A percentile compares a stretch with the other conserved stretches of the same genome.
These are phyloP conservation scores for Labroides dimidiatus DNA, from an alignment of 2,797 vertebrate species.

Conservation along the genomic window DNA sequence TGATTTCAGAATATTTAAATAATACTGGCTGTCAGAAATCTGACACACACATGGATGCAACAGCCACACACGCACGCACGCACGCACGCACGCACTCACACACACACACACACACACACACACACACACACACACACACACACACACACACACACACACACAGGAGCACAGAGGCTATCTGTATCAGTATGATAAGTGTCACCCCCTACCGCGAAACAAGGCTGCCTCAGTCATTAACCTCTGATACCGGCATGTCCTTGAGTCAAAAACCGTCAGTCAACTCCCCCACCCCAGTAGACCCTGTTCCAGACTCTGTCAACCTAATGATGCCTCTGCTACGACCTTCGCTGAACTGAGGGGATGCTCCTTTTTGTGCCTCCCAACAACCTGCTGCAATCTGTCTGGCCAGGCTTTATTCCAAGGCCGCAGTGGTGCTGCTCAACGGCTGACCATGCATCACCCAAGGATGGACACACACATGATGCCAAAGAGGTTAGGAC, in stretches of 20 bases:
- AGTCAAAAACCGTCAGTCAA: constrained; percentile 76
- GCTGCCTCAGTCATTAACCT: constrained; percentile 78
- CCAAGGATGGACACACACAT: constrained; percentile 42
- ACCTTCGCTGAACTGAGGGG: constrained; percentile 73
- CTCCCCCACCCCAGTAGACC: constrained; percentile 46
- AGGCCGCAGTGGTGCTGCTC: constrained; percentile 55
- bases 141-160: constrained; percentile 7
- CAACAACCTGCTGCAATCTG: constrained; percentile 63
- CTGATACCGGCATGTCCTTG: constrained; percentile 74
- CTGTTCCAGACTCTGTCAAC: constrained; percentile 72
- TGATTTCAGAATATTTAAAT: no score
- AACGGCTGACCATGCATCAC: constrained; percentile 66
- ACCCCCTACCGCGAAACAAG: constrained; percentile 62
- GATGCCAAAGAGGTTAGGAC: constrained; percentile 24
- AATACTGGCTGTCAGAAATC: no score
- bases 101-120: constrained; percentile 5
- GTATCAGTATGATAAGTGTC: constrained; percentile 74
- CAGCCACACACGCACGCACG: no score
- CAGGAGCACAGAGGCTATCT: constrained; percentile 12
- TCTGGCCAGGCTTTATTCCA: constrained; percentile 61
- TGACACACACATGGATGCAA: neutral
- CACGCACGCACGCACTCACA: no score
- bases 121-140: no score
- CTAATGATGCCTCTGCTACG: constrained; percentile 69
- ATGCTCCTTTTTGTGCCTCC: constrained; percentile 56